Evolutionary conservation across 1,140 invertebrate species (phyloP).

Genomic region (Cotesia chilonis): DNA sequence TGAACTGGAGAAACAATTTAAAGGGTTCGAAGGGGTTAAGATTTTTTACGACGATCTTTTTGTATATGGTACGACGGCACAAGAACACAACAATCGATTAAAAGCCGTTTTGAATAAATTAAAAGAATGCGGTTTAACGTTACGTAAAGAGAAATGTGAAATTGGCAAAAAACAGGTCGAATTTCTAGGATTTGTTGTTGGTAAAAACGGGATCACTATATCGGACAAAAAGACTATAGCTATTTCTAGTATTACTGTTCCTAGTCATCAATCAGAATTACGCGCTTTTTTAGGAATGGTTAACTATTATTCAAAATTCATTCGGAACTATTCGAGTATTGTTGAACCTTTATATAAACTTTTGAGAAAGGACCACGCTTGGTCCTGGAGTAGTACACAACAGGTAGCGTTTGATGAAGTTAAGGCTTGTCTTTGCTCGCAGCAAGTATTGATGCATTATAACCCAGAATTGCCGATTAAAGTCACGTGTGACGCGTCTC

Average conservation of each 20-base stretch:
- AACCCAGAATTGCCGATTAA: constrained; percentile 21
- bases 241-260: constrained; percentile 8
- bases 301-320: constrained; percentile 29
- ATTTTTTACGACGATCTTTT: constrained; percentile 28
- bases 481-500: constrained; percentile 27
- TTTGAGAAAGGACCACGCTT: constrained; percentile 17
- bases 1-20: constrained; percentile 15
- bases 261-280: constrained; percentile 10
- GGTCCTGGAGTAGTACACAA: constrained; percentile 11
- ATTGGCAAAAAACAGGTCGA: constrained; percentile 7
- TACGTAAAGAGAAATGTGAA: constrained; percentile 20
- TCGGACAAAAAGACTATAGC: constrained; percentile 3
- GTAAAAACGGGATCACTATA: constrained; percentile 6
- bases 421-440: constrained; percentile 15
- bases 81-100: constrained; percentile 16
- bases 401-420: constrained; percentile 6
- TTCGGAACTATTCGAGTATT: constrained; percentile 21
- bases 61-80: neutral
- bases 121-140: constrained; percentile 16
- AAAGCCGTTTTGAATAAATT: constrained; percentile 4
- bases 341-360: constrained; percentile 24
- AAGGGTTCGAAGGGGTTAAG: constrained; percentile 1
- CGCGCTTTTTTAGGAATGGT: constrained; percentile 14
- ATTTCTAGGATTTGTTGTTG: constrained; percentile 17
- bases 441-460: constrained; percentile 24